Conservation (phyloP, 2,113 vertebrate species). For the Myxocyprinus asiaticus region DNA sequence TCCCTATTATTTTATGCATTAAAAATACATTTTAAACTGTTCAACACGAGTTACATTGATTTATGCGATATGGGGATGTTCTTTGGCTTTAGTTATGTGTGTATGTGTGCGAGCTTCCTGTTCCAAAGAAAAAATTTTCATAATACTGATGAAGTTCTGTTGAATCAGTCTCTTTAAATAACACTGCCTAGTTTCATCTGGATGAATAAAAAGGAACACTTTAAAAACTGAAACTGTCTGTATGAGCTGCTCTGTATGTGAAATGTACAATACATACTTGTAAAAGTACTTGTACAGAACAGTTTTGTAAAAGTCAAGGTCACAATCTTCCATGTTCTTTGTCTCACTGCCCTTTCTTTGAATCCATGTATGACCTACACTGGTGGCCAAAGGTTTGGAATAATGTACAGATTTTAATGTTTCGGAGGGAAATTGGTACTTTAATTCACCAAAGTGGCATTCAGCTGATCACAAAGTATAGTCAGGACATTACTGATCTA, state of each 20-base stretch:
- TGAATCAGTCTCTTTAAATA: background rate
- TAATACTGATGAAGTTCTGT: background rate
- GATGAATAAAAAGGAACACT: background rate
- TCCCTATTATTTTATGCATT: constrained; percentile 6
- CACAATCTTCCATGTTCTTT: background rate
- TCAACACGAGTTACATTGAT: background rate
- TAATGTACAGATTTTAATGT: too few species aligned
- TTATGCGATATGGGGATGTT: constrained; percentile 55
- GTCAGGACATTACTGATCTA: too few species aligned
- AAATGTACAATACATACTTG: background rate
- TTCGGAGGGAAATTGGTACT: too few species aligned
- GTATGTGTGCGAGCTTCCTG: constrained; percentile 42
- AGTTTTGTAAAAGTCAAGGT: background rate
- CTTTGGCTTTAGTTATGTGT: constrained; percentile 22
- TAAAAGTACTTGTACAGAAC: background rate
- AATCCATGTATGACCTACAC: too few species aligned
- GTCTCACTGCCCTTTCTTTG: background rate
- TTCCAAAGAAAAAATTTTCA: background rate
- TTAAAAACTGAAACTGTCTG: too few species aligned
- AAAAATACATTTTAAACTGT: constrained; percentile 24
- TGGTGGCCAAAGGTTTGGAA: too few species aligned
- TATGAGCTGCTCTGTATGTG: too few species aligned
- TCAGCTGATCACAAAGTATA: too few species aligned
- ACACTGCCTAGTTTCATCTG: background rate
- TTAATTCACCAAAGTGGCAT: too few species aligned